Conservation (phyloP, 2,113 vertebrate species). For the Vimba vimba region DNA sequence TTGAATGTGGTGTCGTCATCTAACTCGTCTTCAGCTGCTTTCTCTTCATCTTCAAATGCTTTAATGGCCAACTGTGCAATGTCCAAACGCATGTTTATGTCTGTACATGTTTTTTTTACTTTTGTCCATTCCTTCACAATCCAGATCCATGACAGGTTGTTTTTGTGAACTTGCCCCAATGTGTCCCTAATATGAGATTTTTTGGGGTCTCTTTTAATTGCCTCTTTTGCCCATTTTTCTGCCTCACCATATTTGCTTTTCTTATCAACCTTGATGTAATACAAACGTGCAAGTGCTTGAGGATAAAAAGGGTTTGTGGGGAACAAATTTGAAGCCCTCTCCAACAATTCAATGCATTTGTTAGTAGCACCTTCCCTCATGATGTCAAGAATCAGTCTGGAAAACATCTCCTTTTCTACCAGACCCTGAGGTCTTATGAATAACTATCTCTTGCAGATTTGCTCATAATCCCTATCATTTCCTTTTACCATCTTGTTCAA, state of each 20-base stretch:
- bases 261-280: not conserved
- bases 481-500: not conserved
- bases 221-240: not conserved
- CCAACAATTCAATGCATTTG: accelerated
- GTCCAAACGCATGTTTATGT: not conserved
- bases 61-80: not conserved
- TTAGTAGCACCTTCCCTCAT: not conserved
- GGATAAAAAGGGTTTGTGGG: not conserved
- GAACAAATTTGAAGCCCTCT: not conserved
- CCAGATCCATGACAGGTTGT: not conserved
- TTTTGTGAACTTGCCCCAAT: not conserved
- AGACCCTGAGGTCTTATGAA: not conserved
- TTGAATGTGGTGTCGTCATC: not conserved
- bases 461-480: not conserved
- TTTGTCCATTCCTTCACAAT: accelerated
- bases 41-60: not conserved
- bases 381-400: not conserved
- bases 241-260: accelerated
- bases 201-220: not conserved
- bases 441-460: not conserved
- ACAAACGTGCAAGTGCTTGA: not conserved
- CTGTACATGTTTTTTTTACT: accelerated
- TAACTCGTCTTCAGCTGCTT: not conserved
- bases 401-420: not conserved
- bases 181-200: not conserved